Conservation (phyloP, 1,140 invertebrate genomes). For the Triops cancriformis region DNA sequence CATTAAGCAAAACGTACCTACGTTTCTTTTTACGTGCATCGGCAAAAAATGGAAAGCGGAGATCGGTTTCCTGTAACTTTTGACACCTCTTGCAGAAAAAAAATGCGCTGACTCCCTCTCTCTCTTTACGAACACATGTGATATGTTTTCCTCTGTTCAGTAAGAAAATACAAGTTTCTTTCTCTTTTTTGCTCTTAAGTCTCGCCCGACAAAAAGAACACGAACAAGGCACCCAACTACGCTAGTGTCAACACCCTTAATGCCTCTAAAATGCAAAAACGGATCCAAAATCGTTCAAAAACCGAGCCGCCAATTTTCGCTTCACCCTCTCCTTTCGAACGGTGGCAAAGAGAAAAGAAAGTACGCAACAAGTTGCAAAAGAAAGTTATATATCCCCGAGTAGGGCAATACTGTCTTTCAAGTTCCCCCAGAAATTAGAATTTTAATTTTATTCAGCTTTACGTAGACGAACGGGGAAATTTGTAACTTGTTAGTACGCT, state of each 20-base stretch:
- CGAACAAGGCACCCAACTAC: constrained; percentile 1
- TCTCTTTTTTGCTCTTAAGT: no score
- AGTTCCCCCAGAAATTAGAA: neutral
- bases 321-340: no score
- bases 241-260: neutral
- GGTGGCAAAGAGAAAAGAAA: neutral
- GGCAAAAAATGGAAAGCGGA: constrained; percentile 1
- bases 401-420: neutral
- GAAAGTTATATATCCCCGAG: neutral
- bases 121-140: neutral
- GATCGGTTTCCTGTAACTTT: neutral
- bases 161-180: constrained; percentile 1
- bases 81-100: neutral
- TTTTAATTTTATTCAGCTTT: neutral
- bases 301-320: no score
- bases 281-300: no score
- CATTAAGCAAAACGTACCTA: neutral
- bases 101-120: neutral
- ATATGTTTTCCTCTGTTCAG: neutral
- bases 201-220: neutral
- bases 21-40: neutral
- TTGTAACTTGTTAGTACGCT: neutral
- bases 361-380: neutral
- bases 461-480: neutral
- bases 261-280: neutral